Evolutionary conservation across 1,140 invertebrate species (phyloP), one percentile per base, ranked within the genome.

Genomic region (Drosophila kanapiae): DNA sequence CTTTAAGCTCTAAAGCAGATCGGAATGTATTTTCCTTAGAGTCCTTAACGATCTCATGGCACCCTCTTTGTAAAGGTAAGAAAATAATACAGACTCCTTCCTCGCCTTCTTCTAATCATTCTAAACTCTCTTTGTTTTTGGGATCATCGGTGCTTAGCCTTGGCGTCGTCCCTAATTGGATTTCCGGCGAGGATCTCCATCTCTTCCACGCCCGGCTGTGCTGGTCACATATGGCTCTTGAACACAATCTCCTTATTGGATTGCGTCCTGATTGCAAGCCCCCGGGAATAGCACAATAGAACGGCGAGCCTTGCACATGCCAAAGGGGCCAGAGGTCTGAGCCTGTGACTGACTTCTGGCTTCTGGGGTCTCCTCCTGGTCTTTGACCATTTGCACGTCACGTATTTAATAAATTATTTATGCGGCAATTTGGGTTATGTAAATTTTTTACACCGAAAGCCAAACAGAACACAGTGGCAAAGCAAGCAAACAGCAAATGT

Each of bases 341-440:
- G 14, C 16, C 33, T 37, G 47, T 18, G 33, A 5, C 14, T n/a
- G 33, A 3, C 23, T 23, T n/a, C n/a, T n/a, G n/a, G n/a, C n/a
- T n/a, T 16, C 3, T 1, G 23, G 6, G 23, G 6, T 5, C 6
- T 31, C 8, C 18, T 23, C 4, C 18, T 53, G 49, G 33, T 48
- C 53, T 72, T 72, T 74, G 70, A 72, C 70, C 68, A 74, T 74
- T 74, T 42, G 43, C 70, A 72, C 70, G 70, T 74, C 70, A 74
- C 70, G 70, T 74, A 83, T 87, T 88, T 88, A 84, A 87, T 87
- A 84, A 87, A 80, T 87, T 87, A 87, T 87, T 88, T 84, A 87
- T 88, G 85, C 80, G 47, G 65, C 84, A 78, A 88, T 87, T 88
- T 87, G 86, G 77, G 84, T 87, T 88, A 87, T 87, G 84, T 87